A percentile compares a stretch with the other conserved stretches of the same genome.
phyloP scores from a whole-genome alignment of 2,888 invertebrate species.

The Stenchaetothrips biformis region DNA sequence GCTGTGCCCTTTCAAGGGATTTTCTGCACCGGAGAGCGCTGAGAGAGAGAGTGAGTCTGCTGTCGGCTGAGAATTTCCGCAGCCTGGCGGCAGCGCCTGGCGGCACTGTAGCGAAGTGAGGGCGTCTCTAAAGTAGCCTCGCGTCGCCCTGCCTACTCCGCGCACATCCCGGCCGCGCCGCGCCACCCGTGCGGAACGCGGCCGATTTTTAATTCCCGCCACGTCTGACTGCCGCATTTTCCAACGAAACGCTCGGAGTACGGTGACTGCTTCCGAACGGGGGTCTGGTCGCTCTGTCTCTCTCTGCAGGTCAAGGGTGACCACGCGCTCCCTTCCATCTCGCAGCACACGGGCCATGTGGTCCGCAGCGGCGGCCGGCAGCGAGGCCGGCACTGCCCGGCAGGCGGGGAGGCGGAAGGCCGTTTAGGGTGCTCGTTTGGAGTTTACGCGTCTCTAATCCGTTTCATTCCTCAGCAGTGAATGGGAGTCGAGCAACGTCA shows the following conservation, averaged over 20 bases:
- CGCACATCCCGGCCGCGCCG: not conserved
- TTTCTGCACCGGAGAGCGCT: too few species aligned
- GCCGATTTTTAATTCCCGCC: not conserved
- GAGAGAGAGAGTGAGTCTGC: too few species aligned
- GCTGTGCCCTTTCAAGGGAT: too few species aligned
- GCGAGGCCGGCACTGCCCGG: too few species aligned
- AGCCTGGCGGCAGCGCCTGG: not conserved
- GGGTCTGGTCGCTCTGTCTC: too few species aligned
- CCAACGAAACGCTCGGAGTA: too few species aligned
- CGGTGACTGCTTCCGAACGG: too few species aligned
- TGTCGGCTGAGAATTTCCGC: not conserved
- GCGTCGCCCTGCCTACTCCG: not conserved
- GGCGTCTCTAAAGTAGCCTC: not conserved
- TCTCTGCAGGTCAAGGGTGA: too few species aligned
- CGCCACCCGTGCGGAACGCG: not conserved
- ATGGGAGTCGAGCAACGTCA: not conserved
- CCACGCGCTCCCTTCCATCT: too few species aligned
- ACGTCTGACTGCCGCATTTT: not conserved
- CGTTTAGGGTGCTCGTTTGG: not conserved
- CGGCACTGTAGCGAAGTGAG: not conserved
- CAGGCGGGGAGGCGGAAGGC: not conserved
- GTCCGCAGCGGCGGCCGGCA: too few species aligned
- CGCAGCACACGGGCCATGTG: too few species aligned
- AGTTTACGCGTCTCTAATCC: constrained; percentile 14
- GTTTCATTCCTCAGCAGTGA: not conserved